phyloP scores from a whole-genome alignment of 2,797 vertebrate genomes.

The Spatula versicolor region DNA sequence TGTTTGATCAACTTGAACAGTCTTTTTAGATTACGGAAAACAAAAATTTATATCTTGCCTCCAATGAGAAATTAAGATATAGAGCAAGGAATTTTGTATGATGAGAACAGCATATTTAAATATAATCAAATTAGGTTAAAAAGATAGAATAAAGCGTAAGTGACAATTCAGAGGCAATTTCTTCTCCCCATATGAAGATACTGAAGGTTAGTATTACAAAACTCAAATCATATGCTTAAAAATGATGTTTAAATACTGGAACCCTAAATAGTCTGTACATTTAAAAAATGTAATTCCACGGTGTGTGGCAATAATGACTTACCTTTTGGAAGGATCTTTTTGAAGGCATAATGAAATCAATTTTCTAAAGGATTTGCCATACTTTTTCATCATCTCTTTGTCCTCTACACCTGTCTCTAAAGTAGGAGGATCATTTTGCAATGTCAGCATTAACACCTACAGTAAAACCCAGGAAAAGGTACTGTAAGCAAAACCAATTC shows the following conservation, averaged over 20 bases:
- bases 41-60: neutral
- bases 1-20: neutral
- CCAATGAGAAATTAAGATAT: neutral
- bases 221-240: neutral
- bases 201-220: neutral
- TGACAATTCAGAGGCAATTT: neutral
- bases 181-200: neutral
- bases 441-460: conserved; percentile 96
- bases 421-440: conserved; percentile 95
- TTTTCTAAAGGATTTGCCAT: conserved; percentile 97
- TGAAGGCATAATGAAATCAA: conserved; percentile 97
- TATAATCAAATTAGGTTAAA: neutral
- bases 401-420: conserved; percentile 96
- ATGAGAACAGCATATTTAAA: neutral
- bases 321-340: conserved; percentile 98
- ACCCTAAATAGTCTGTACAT: neutral
- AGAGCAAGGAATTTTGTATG: neutral
- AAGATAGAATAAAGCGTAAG: neutral
- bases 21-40: neutral
- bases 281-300: neutral
- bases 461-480: conserved; percentile 46
- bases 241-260: neutral
- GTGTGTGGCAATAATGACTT: conserved; percentile 33
- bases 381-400: conserved; percentile 96
- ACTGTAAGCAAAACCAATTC: neutral